Base-by-base conservation (phyloP, 2,113 vertebrate species). In the Meleagris gallopavo region DNA sequence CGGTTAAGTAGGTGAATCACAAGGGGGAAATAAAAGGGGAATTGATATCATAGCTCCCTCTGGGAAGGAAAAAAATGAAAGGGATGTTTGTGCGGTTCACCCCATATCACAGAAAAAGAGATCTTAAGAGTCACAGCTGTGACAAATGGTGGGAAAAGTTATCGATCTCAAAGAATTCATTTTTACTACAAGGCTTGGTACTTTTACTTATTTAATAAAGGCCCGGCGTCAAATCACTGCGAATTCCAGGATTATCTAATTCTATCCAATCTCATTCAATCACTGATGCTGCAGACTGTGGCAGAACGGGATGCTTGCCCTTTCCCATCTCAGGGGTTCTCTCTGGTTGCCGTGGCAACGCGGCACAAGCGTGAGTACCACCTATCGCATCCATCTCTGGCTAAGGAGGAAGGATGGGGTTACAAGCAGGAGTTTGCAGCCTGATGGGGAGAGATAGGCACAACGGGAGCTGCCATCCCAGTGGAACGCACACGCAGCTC, bases 321-420 rank as follows among this genome's bases (percentile, higher is more conserved):
- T 96, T 97, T 98, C 96, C 97, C 95, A 97, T 97, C 97, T 96
- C 95, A 92, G 97, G 97, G 97, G 96, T 92, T 82, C 96, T 97
- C 96, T 95, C 85, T 20, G 38, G 98, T 99, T 98, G 96, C 98
- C 98, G 98, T 98, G 92, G 98, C 97, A 98, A 98, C 98, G 41
- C 93, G 40, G 96, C 80, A 64, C 38, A 61, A 88, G 90, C 36
- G 88, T 46, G 13, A 83, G 89, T 15, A 83, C 85, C 83, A 86
- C 91, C 92, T 36, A 58, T 46, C 80, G 8, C 92, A 84, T 81
- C 60, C 84, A 61, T 86, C 72, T 81, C 41, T 52, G 19, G 86
- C 57, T 73, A 11, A 71, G 41, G 71, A 83, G 83, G 40, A 81
- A 81, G 73, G 66, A 57, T 25, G 89, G 82, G 79, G 55, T 18